phyloP scores from a whole-genome alignment of 2,888 invertebrate genomes.

The Nudaria mundana region DNA sequence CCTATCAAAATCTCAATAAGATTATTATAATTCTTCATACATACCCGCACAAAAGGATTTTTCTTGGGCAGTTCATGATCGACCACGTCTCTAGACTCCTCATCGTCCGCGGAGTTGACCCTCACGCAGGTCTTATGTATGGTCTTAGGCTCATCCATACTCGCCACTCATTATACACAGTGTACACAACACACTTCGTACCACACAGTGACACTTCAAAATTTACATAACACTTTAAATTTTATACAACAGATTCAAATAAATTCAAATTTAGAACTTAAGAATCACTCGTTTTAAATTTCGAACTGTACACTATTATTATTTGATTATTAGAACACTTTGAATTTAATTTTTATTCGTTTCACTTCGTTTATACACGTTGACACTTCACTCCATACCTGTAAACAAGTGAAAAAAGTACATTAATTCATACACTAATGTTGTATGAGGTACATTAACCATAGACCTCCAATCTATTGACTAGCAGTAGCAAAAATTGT shows the following conservation, averaged over 20 bases:
- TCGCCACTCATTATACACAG: constrained; percentile 67
- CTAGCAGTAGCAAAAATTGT: no score
- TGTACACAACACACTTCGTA: constrained; percentile 21
- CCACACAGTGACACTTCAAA: constrained; percentile 6
- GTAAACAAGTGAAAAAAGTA: constrained; percentile 25
- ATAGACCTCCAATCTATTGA: no score
- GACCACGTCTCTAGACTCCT: constrained; percentile 69
- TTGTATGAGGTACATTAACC: no score
- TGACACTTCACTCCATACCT: constrained; percentile 20
- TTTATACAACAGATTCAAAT: background rate
- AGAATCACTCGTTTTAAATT: background rate
- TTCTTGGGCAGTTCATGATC: constrained; percentile 70
- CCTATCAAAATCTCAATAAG: no score
- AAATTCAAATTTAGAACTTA: constrained; percentile 2
- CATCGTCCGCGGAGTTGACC: constrained; percentile 70
- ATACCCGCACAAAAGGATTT: constrained; percentile 72
- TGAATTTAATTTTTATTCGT: constrained; percentile 14
- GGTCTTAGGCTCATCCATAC: constrained; percentile 66
- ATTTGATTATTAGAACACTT: background rate
- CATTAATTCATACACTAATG: no score
- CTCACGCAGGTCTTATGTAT: constrained; percentile 73
- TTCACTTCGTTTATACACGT: constrained; percentile 9
- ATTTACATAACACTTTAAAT: background rate
- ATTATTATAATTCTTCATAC: no score
- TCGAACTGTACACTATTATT: constrained; percentile 5